These are phyloP conservation scores for Aphidius gifuensis DNA, from an alignment of 1,140 invertebrate genomes.

Conservation along the genomic window DNA sequence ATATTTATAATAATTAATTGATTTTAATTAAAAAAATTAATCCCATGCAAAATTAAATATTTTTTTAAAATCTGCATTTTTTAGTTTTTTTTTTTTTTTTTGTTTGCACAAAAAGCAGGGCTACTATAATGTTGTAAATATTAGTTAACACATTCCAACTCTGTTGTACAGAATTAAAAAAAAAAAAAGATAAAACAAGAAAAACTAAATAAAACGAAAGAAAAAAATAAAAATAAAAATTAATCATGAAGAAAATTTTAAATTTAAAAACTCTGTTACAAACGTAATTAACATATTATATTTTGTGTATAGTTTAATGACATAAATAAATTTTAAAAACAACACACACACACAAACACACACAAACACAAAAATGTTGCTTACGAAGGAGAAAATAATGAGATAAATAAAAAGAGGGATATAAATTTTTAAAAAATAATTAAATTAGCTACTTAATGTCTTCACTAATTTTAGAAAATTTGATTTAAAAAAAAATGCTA, in stretches of 20 bases:
- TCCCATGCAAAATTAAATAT: not conserved
- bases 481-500: constrained; percentile 33
- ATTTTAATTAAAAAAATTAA: no score
- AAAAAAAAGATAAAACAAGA: constrained; percentile 1
- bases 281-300: no score
- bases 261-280: no score
- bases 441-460: constrained; percentile 51
- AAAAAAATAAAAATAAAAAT: not conserved
- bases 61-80: constrained; percentile 34
- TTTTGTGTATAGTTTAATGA: no score
- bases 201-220: not conserved
- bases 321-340: no score
- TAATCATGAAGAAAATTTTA: no score
- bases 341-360: not conserved
- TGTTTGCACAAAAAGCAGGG: constrained; percentile 52
- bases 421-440: constrained; percentile 5
- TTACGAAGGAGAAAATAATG: constrained; percentile 7
- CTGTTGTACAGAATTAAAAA: constrained; percentile 47
- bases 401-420: no score
- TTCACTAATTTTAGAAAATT: constrained; percentile 41
- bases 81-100: constrained; percentile 33
- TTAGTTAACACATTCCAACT: constrained; percentile 56
- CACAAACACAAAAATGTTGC: constrained; percentile 3
- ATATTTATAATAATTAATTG: not conserved
- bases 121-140: constrained; percentile 52